Base-by-base conservation (phyloP, 1,140 invertebrate species). In the Drosophila willistoni region DNA sequence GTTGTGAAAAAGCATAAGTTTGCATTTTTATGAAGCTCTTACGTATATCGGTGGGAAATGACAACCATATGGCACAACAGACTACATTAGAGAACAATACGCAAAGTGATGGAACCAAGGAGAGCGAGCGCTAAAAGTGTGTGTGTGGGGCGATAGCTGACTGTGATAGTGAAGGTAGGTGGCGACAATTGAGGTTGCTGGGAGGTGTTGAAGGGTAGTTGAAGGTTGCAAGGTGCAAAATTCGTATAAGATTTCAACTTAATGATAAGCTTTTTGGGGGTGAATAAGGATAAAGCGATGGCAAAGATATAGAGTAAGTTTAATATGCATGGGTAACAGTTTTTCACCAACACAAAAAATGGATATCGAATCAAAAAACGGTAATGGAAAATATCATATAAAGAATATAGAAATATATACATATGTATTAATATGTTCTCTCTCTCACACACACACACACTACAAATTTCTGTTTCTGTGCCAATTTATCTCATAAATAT, bases 21-120 rank as follows among this genome's bases (percentile, higher is more conserved):
- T 90, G 82, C 82, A 90, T 90, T 90, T 90, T 90, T 90, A 90
- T 90, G 66, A 86, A 90, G 85, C 84, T 59, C 29, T 59, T 17
- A 17, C 29, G 56, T 59, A 59, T 59, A 59, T 59, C 56, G 56
- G 34, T 33, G 56, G 56, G 56, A 59, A 36, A 59, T 59, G 56
- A 59, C 56, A 68, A 73, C 80, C 84, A 84, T 84, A 89, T 87
- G 84, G 65, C 59, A 34, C 67, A 54, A 51, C 71, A 59, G 29
- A 73, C 65, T 73, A 78, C 59, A 77, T 76, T 71, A 78, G 73
- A 71, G 34, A 77, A 54, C 47, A 36, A 61, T 33, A 66, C 47
- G 44, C 61, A 63, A 29, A 56, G 44, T 51, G 44, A 17, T 44
- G 44, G 1, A 65, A 9, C 12, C 12, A 33, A 36, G 19, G 63